A percentile compares a stretch with the other conserved stretches of the same genome.
Evolutionary conservation across 2,888 invertebrate species (phyloP).

Genomic region (Tenthredo notha): DNA sequence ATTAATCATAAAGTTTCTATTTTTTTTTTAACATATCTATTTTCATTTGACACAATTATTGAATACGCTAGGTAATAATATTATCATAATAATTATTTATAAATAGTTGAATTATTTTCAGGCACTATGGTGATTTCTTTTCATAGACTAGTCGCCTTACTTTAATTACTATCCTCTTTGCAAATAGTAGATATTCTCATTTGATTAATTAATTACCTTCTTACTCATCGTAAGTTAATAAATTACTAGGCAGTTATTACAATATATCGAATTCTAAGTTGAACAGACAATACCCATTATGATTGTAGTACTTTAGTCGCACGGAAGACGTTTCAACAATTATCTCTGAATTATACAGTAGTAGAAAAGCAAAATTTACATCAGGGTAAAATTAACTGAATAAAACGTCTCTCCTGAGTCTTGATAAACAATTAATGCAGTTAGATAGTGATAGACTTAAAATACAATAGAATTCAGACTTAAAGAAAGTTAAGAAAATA

Average conservation of each 20-base stretch:
- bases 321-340: constrained; percentile 31
- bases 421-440: not conserved
- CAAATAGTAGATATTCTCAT: constrained; percentile 39
- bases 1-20: not conserved
- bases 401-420: not conserved
- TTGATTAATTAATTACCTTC: constrained; percentile 16
- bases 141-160: constrained; percentile 7
- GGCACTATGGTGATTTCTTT: constrained; percentile 52
- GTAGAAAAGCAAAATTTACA: not conserved
- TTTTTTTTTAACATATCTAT: not conserved
- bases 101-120: constrained; percentile 34
- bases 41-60: constrained; percentile 12
- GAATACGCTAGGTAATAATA: not conserved
- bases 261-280: constrained; percentile 24
- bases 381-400: not conserved
- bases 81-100: not conserved
- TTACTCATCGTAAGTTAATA: not conserved
- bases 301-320: not conserved
- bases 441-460: not conserved
- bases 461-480: not conserved
- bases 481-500: not conserved
- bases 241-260: constrained; percentile 28
- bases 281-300: not conserved
- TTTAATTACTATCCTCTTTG: not conserved
- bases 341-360: not conserved